Evolutionary conservation across 2,797 vertebrate genomes (phyloP), one percentile per base, ranked within the genome.

Genomic region (Sphaeramia orbicularis): DNA sequence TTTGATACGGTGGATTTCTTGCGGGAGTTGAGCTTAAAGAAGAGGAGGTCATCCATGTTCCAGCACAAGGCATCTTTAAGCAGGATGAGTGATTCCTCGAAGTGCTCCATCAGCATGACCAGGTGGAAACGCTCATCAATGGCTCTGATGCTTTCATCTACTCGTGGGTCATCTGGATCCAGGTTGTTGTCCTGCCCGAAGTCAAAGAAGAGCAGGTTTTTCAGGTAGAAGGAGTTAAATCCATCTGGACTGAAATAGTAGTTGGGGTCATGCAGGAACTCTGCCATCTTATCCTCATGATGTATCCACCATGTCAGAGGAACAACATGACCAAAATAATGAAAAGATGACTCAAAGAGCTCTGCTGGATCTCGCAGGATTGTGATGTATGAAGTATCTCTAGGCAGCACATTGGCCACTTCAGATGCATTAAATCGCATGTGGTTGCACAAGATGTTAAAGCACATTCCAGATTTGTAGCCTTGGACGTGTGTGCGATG

Each of bases 291-390:
- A 65, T 96, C 92, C 0, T 90, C 86, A 8, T 93, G 90, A 0
- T 89, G 61, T 36, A 97, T 86, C 82, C 92, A 94, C 96, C 96
- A 97, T 6, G 96, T 97, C 69, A 96, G 78, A 12, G 96, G 96
- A 55, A 95, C 84, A 62, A 95, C 0, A 0, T 84, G 87, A 35
- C 94, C 90, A 1, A 96, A 97, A 86, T 97, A 97, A 84, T 96
- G 96, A 88, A 97, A 97, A 5, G 96, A 95, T 0, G 96, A 97
- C 89, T 97, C 96, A 0, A 97, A 97, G 74, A 97, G 95, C 64
- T 94, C 92, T 1, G 95, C 96, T 0, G 96, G 96, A 83, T 96
- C 94, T 47, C 95, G 86, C 63, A 97, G 91, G 83, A 96, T 94
- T 0, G 96, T 96, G 67, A 96, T 85, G 35, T 96, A 97, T 13